These are phyloP conservation scores for Leptobrachium leishanense DNA, from an alignment of 2,113 vertebrate species.

Conservation along the genomic window DNA sequence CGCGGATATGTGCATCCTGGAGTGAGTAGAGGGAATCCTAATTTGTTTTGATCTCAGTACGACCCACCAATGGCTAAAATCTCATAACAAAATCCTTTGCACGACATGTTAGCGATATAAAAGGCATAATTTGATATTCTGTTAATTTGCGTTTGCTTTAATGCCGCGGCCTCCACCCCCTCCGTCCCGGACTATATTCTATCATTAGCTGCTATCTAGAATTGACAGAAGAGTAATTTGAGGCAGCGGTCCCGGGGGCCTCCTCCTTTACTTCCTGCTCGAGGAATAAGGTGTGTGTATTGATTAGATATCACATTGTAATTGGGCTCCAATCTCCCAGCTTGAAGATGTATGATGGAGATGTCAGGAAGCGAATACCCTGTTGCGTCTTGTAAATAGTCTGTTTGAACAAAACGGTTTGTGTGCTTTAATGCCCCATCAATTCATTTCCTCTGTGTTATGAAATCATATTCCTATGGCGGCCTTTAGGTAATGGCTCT, in stretches of 20 bases:
- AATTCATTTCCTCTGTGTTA: conserved; percentile 22
- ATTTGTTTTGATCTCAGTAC: too few species aligned
- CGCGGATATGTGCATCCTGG: too few species aligned
- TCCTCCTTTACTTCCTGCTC: conserved; percentile 93
- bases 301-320: conserved; percentile 94
- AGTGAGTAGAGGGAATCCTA: too few species aligned
- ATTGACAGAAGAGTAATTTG: conserved; percentile 91
- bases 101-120: too few species aligned
- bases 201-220: conserved; percentile 89
- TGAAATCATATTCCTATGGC: neutral
- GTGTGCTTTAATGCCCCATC: conserved; percentile 64
- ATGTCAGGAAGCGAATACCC: conserved; percentile 89
- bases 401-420: conserved; percentile 79
- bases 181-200: conserved; percentile 70
- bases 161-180: conserved; percentile 37
- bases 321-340: conserved; percentile 89
- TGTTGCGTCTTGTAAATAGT: conserved; percentile 88
- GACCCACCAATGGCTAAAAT: too few species aligned
- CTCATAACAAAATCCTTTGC: too few species aligned
- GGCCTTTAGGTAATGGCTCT: too few species aligned
- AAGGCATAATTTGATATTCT: too few species aligned
- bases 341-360: conserved; percentile 87
- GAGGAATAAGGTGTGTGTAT: conserved; percentile 89
- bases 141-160: too few species aligned
- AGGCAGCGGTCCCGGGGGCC: conserved; percentile 87